These are phyloP conservation scores for Ceryle rudis DNA, from an alignment of 2,797 vertebrate genomes.

Conservation along the genomic window DNA sequence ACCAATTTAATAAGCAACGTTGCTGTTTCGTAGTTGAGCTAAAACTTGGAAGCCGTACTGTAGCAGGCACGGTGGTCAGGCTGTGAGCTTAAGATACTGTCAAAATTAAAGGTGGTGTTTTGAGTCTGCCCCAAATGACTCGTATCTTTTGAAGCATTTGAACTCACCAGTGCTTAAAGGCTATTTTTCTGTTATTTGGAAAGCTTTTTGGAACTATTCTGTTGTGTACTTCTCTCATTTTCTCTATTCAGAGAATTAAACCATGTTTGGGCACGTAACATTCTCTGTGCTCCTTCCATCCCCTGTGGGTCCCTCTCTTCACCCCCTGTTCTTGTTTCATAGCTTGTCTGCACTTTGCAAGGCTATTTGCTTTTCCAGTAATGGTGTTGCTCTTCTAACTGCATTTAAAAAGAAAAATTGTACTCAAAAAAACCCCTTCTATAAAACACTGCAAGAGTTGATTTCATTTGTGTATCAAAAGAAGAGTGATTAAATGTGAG, in stretches of 20 bases:
- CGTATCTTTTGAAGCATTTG: background rate
- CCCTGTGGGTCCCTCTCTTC: fast-evolving
- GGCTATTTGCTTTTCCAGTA: background rate
- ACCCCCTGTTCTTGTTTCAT: fast-evolving
- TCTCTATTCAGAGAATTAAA: background rate
- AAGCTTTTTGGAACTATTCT: background rate
- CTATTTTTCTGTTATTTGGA: background rate
- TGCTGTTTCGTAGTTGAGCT: background rate
- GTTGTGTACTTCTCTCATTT: background rate
- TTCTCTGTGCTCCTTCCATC: background rate
- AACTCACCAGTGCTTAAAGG: background rate
- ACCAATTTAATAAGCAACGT: background rate
- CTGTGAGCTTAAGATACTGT: background rate
- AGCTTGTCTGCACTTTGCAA: background rate
- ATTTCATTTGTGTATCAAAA: background rate
- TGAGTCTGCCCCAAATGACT: background rate
- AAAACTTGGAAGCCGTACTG: background rate
- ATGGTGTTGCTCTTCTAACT: background rate
- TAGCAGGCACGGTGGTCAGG: background rate
- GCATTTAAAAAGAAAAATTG: background rate
- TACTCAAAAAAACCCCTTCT: fast-evolving
- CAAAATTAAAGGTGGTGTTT: background rate
- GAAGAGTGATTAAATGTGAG: background rate
- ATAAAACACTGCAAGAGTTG: background rate
- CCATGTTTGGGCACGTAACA: background rate